Evolutionary conservation across 2,797 vertebrate genomes (phyloP).

Genomic region (Tapera naevia): DNA sequence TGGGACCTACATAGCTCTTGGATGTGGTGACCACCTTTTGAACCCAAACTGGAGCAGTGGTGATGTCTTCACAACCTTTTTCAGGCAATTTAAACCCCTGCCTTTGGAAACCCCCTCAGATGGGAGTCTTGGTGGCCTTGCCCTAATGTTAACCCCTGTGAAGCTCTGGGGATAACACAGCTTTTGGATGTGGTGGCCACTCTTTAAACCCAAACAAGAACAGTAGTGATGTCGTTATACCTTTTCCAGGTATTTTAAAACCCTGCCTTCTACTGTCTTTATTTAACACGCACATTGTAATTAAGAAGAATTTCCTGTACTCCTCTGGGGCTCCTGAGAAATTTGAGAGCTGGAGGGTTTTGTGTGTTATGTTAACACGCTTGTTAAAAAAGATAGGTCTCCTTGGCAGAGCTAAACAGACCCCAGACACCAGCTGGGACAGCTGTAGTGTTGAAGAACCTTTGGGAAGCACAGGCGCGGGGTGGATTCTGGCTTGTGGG

Average conservation of each 20-base stretch:
- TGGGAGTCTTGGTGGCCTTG: neutral
- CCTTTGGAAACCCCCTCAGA: neutral
- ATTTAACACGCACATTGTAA: constrained; percentile 30
- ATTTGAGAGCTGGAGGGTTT: constrained; percentile 51
- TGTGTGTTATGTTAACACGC: constrained; percentile 30
- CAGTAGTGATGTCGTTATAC: neutral
- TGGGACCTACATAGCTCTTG: neutral
- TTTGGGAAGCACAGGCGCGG: neutral
- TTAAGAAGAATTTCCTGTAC: constrained; percentile 54
- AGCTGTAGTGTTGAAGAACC: neutral
- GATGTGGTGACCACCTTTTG: neutral
- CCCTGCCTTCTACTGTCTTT: neutral
- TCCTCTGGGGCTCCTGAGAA: constrained; percentile 43
- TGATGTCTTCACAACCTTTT: too few relatives aligned
- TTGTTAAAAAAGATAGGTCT: constrained; percentile 34
- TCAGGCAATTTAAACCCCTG: too few relatives aligned
- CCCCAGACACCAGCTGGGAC: neutral
- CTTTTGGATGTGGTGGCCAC: neutral
- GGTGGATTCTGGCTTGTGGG: accelerated
- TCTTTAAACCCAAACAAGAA: neutral
- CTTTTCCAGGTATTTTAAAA: neutral
- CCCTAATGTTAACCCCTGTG: neutral
- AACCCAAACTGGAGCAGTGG: too few relatives aligned
- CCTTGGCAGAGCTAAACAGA: neutral
- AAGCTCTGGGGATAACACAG: neutral